A percentile compares a stretch with the other conserved stretches of the same genome.
Evolutionary conservation across 2,888 invertebrate genomes (phyloP).

Genomic region (Patella depressa): DNA sequence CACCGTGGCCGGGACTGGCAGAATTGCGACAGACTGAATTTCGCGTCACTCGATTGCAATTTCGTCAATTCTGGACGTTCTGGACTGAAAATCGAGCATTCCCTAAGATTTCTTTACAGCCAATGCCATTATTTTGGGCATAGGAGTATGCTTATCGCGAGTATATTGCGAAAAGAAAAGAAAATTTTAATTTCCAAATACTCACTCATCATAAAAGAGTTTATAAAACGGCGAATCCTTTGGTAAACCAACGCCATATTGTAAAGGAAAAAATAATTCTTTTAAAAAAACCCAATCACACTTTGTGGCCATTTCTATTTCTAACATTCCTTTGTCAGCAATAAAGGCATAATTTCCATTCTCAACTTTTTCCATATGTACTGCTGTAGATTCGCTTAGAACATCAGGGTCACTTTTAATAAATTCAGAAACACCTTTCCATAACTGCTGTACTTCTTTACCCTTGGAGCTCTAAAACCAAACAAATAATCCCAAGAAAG

Average conservation of each 20-base stretch:
- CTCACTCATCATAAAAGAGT: constrained; percentile 59
- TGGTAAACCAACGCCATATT: constrained; percentile 58
- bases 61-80: too few species aligned
- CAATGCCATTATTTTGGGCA: too few species aligned
- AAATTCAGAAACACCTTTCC: constrained; percentile 42
- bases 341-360: constrained; percentile 42
- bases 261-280: constrained; percentile 52
- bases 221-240: constrained; percentile 53
- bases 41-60: too few species aligned
- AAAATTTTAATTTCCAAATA: neutral
- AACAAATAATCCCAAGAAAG: neutral
- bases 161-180: too few species aligned
- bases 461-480: constrained; percentile 42
- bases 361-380: constrained; percentile 48
- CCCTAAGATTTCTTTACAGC: too few species aligned
- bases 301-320: constrained; percentile 44
- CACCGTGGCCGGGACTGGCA: too few species aligned
- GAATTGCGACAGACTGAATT: too few species aligned
- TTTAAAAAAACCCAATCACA: constrained; percentile 58
- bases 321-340: constrained; percentile 50
- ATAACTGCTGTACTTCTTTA: constrained; percentile 40
- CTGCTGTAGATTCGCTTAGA: constrained; percentile 31
- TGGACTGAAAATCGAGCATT: too few species aligned
- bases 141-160: too few species aligned
- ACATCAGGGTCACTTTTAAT: constrained; percentile 48